Percentiles rank a stretch among this genome's conserved stretches.
These are phyloP conservation scores for Lepidurus arcticus DNA, from an alignment of 1,140 invertebrate species.

Conservation along the genomic window DNA sequence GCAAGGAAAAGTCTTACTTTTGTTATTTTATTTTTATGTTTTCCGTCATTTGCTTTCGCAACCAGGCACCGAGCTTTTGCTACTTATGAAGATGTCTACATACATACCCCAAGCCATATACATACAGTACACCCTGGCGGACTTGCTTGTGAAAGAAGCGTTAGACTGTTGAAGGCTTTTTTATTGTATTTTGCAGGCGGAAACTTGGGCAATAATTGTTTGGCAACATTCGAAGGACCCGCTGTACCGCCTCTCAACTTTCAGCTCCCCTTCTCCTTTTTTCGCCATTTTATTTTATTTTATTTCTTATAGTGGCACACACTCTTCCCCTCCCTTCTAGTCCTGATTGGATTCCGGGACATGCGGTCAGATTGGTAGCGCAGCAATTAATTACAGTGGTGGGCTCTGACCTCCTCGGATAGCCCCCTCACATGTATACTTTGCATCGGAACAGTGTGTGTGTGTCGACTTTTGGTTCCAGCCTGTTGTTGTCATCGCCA, in stretches of 20 bases:
- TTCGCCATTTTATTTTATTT: neutral
- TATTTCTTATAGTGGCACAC: neutral
- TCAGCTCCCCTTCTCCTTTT: neutral
- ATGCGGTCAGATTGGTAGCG: constrained; percentile 17
- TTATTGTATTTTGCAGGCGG: neutral
- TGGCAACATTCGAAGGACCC: neutral
- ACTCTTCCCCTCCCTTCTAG: neutral
- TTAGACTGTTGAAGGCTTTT: neutral
- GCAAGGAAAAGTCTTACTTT: neutral
- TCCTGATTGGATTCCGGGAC: constrained; percentile 3
- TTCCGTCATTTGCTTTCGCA: neutral
- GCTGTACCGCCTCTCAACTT: neutral
- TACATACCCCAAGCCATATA: no score
- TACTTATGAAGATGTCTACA: neutral
- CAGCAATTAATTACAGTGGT: constrained; percentile 16
- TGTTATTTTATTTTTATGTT: neutral
- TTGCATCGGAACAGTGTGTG: neutral
- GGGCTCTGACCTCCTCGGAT: neutral
- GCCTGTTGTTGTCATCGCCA: constrained; percentile 2
- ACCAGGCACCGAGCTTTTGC: neutral
- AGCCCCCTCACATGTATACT: neutral
- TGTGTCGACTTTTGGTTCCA: neutral
- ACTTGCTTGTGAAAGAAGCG: neutral
- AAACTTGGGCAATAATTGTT: neutral
- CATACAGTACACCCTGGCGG: neutral